Conservation (phyloP, 2,888 invertebrate species). For the Drosophila flavopinicola region DNA sequence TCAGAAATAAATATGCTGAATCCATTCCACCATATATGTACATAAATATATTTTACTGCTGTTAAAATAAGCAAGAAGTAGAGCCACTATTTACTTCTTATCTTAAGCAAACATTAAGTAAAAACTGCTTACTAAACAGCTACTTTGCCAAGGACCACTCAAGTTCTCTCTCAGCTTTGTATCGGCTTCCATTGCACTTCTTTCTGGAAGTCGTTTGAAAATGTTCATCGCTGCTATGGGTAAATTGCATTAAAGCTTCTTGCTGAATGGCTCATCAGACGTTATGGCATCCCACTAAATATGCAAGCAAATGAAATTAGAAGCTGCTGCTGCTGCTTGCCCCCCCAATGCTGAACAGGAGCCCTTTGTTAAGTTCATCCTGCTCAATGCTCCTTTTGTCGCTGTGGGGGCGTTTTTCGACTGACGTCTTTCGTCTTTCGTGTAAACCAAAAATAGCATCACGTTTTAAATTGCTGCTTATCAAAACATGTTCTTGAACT, state of each 20-base stretch:
- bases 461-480: constrained; percentile 82
- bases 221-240: constrained; percentile 41
- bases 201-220: too few species aligned
- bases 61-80: too few species aligned
- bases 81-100: too few species aligned
- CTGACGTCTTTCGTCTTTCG: constrained; percentile 16
- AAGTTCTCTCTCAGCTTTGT: constrained; percentile 17
- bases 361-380: constrained; percentile 49
- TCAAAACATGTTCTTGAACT: constrained; percentile 79
- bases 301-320: constrained; percentile 68
- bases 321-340: constrained; percentile 20
- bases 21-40: too few species aligned
- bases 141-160: not conserved
- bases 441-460: constrained; percentile 78
- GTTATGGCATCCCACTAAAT: constrained; percentile 47
- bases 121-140: not conserved
- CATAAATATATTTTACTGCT: too few species aligned
- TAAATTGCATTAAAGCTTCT: constrained; percentile 56
- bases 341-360: not conserved
- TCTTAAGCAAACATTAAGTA: not conserved
- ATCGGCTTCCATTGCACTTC: not conserved
- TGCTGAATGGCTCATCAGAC: constrained; percentile 45
- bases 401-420: constrained; percentile 9
- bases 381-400: constrained; percentile 9
- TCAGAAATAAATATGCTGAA: too few species aligned